A percentile compares a stretch with the other conserved stretches of the same genome.
Conservation (phyloP, 2,888 invertebrate species). For the Maniola hyperantus region DNA sequence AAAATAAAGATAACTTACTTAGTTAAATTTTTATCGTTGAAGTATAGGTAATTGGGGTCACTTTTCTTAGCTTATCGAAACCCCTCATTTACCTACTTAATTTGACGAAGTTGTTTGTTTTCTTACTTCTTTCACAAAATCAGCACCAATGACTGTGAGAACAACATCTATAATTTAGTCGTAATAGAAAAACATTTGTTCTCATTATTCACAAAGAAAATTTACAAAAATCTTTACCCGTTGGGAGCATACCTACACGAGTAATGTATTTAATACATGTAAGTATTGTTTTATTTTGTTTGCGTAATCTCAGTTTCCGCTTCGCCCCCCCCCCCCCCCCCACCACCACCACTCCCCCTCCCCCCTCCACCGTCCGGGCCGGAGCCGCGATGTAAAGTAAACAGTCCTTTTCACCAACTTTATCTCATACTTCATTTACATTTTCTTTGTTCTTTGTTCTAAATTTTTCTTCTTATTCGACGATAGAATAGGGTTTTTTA, state of each 20-base stretch:
- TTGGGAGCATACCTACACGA: constrained; percentile 20
- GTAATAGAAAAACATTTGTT: no score
- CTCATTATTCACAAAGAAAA: no score
- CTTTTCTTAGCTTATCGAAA: no score
- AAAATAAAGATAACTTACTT: no score
- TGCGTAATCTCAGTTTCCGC: constrained; percentile 35
- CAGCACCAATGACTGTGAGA: no score
- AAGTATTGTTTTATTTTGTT: constrained; percentile 32
- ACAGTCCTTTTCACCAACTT: constrained; percentile 12
- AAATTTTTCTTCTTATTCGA: not conserved
- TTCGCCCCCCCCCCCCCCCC: not conserved
- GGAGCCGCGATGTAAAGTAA: not conserved
- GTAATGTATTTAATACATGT: constrained; percentile 35
- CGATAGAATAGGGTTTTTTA: not conserved
- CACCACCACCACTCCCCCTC: not conserved
- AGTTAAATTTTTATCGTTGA: no score
- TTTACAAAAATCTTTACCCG: not conserved
- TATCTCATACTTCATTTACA: constrained; percentile 14
- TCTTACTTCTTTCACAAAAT: no score
- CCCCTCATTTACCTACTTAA: no score
- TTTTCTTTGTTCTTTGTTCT: constrained; percentile 13
- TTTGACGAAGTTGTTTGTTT: no score
- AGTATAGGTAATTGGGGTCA: no score
- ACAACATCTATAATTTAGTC: no score
- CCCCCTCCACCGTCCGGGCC: not conserved